Evolutionary conservation across 1,140 invertebrate species (phyloP).

Genomic region (Holcopasites calliopsidis): DNA sequence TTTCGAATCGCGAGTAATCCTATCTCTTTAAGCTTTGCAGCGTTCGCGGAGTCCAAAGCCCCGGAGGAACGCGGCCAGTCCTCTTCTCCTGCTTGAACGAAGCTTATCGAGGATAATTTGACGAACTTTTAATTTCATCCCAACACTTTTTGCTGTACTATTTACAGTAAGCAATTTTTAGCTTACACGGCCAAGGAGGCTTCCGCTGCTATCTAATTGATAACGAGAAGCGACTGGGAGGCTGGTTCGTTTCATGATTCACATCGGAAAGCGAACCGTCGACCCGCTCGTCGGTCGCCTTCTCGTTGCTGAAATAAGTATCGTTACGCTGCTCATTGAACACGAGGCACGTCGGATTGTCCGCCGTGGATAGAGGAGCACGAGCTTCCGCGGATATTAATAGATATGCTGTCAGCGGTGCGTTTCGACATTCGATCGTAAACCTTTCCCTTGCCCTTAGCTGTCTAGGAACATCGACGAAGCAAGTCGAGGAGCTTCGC

Average conservation of each 20-base stretch:
- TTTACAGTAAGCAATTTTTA: no score
- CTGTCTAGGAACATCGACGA: no score
- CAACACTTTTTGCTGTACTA: no score
- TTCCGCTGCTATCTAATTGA: conserved; percentile 27
- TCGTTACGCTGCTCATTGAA: conserved; percentile 60
- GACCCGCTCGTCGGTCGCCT: conserved; percentile 38
- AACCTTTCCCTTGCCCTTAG: conserved; percentile 19
- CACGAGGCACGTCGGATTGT: conserved; percentile 56
- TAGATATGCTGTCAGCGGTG: conserved; percentile 49
- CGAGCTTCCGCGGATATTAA: conserved; percentile 52
- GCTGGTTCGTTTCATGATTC: conserved; percentile 23
- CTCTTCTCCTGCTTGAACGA: background rate
- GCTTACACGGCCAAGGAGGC: background rate
- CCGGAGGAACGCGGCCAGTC: background rate
- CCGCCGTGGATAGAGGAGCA: conserved; percentile 34
- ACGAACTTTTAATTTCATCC: no score
- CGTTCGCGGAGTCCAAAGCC: background rate
- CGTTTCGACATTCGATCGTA: conserved; percentile 50
- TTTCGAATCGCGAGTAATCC: conserved; percentile 42
- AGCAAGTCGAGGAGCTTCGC: conserved; percentile 13
- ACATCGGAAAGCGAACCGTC: background rate
- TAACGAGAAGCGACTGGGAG: conserved; percentile 33
- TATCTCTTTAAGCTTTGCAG: conserved; percentile 31
- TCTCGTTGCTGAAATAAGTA: conserved; percentile 59
- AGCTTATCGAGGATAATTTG: background rate